phyloP scores from a whole-genome alignment of 2,797 vertebrate genomes.

The Lindbergichthys nudifrons region DNA sequence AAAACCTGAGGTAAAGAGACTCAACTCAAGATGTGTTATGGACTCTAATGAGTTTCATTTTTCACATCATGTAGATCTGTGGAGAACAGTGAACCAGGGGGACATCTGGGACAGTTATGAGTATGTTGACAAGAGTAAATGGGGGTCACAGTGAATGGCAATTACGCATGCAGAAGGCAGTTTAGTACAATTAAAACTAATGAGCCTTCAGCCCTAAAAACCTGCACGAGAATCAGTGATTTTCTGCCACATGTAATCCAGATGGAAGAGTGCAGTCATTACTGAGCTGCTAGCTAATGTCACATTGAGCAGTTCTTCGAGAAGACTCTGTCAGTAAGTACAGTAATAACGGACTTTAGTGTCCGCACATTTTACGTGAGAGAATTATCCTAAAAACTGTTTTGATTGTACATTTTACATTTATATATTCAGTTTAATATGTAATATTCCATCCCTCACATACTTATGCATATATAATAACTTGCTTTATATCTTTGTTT shows the following conservation, averaged over 20 bases:
- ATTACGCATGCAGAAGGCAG: constrained; percentile 78
- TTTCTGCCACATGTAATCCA: constrained; percentile 82
- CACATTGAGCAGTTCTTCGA: constrained; percentile 39
- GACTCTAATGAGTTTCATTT: constrained; percentile 38
- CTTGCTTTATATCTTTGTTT: too few species aligned
- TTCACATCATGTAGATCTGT: constrained; percentile 29
- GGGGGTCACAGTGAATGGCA: constrained; percentile 77
- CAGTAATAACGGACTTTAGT: constrained; percentile 18
- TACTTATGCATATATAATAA: too few species aligned
- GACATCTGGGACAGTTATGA: constrained; percentile 77
- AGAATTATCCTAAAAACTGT: too few species aligned
- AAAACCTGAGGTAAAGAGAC: constrained; percentile 33
- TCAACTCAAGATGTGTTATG: constrained; percentile 38
- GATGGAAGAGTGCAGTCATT: constrained; percentile 76
- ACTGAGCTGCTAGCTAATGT: constrained; percentile 48
- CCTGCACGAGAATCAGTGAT: constrained; percentile 73
- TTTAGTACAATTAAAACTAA: constrained; percentile 83
- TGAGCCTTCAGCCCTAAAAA: constrained; percentile 78
- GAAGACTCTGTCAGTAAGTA: constrained; percentile 39
- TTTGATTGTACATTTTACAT: too few species aligned
- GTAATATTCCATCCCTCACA: too few species aligned
- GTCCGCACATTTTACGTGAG: neutral
- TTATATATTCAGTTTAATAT: too few species aligned
- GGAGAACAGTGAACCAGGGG: constrained; percentile 47
- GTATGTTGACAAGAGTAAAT: constrained; percentile 81